These are phyloP conservation scores for Catostylus mosaicus DNA, from an alignment of 30 jellyfish, hydroid and myxozoan genomes.

Conservation along the genomic window DNA sequence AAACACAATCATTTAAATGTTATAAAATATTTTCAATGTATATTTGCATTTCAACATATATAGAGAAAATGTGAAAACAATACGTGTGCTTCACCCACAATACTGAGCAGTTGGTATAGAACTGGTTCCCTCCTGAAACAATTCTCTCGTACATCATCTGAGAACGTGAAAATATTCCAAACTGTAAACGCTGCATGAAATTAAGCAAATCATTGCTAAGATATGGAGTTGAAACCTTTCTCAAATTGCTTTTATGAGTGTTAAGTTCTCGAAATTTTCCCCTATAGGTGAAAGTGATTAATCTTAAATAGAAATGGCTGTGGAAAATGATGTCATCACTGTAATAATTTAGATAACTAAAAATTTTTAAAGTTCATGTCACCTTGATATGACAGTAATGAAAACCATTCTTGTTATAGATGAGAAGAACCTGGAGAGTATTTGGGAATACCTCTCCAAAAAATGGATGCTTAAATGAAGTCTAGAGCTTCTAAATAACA, in stretches of 20 bases:
- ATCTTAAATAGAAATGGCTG: not conserved
- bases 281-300: not conserved
- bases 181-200: conserved; percentile 1
- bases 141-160: not conserved
- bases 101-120: not conserved
- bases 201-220: conserved; percentile 8
- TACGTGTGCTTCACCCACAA: not conserved
- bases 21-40: not conserved
- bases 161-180: not conserved
- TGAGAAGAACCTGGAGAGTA: not conserved
- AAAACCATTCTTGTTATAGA: not conserved
- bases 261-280: not conserved
- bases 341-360: no score
- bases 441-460: not conserved
- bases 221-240: no score
- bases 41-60: not conserved
- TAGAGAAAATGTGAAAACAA: not conserved
- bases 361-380: not conserved
- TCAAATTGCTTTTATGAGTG: not conserved
- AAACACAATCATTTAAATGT: not conserved
- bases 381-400: not conserved
- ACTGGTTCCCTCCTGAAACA: not conserved
- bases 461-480: not conserved
- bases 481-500: not conserved
- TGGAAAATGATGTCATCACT: not conserved